Evolutionary conservation across 1,140 invertebrate genomes (phyloP), one percentile per base, ranked within the genome.

Genomic region (Pseudomyrmex cubaensis): DNA sequence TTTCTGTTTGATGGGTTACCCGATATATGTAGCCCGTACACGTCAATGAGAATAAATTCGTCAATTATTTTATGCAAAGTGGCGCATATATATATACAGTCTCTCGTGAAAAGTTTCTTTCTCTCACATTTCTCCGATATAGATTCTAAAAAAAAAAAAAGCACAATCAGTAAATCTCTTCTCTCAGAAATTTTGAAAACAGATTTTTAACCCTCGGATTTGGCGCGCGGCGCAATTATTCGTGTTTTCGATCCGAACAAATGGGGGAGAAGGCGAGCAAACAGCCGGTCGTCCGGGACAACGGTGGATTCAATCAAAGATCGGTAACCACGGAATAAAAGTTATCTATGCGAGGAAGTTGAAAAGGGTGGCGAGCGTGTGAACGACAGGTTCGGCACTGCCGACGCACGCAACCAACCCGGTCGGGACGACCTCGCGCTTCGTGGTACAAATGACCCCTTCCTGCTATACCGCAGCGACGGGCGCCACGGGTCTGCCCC

Each of bases 381-480:
- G 92, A 93, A 93, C 91, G 92, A 93, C 91, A 91, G 87, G 85
- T 83, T 92, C 91, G 85, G 90, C 89, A 89, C 85, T 86, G 88
- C 82, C 87, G 91, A 77, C 85, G 92, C 93, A 93, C 92, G 93
- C 93, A 93, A 94, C 83, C 92, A 78, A 35, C 35, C 35, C 74
- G 84, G 88, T 84, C 84, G 86, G 87, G 88, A 90, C 90, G 91
- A 93, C 89, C 91, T 92, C 92, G 92, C 92, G 84, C 92, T 92
- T 91, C 91, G 84, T 93, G 92, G 93, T 93, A 93, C 93, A 94
- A 93, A 94, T 92, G 90, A 93, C 88, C 91, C 35, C 74, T 84
- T 84, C 82, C 85, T 67, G 75, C 70, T 66, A 50, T 35, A 52
- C 66, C 64, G 83, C 64, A 84, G 54, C 44, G 67, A 22, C 54